Percentiles rank a stretch among this genome's conserved stretches.
These are phyloP conservation scores for Pygoscelis antarcticus DNA, from an alignment of 2,113 vertebrate genomes.

Conservation along the genomic window DNA sequence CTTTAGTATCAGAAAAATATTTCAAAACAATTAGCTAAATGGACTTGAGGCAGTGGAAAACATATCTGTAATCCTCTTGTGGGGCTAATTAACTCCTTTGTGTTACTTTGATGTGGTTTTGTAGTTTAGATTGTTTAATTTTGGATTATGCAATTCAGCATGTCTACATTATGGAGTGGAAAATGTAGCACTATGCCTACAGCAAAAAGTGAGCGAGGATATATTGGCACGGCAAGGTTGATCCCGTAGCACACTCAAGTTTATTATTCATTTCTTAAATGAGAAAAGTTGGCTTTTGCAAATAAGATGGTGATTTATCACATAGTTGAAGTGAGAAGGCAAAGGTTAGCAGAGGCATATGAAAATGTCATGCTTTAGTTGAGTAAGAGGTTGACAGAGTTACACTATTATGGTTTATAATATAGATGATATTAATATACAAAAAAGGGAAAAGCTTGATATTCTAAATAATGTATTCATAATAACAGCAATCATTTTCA, in stretches of 20 bases:
- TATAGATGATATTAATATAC: neutral
- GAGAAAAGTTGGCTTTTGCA: neutral
- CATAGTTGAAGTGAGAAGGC: neutral
- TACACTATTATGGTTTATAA: neutral
- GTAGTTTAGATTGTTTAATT: constrained; percentile 27
- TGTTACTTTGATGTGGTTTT: constrained; percentile 37
- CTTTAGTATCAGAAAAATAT: constrained; percentile 4
- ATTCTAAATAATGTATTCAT: neutral
- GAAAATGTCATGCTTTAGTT: neutral
- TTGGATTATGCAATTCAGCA: constrained; percentile 12
- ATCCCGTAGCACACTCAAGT: neutral
- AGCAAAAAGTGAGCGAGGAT: neutral
- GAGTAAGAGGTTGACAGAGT: neutral
- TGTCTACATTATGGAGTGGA: neutral
- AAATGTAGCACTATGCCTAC: neutral
- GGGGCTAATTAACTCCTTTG: neutral
- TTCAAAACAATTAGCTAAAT: neutral
- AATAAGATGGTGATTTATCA: neutral
- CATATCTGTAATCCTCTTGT: constrained; percentile 1
- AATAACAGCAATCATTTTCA: neutral
- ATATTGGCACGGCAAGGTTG: neutral
- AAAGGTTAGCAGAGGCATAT: neutral
- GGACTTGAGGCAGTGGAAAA: neutral
- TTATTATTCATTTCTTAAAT: constrained; percentile 23
- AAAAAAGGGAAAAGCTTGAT: neutral